Evolutionary conservation across 2,888 invertebrate genomes (phyloP).

Genomic region (Geotrupes spiniger): DNA sequence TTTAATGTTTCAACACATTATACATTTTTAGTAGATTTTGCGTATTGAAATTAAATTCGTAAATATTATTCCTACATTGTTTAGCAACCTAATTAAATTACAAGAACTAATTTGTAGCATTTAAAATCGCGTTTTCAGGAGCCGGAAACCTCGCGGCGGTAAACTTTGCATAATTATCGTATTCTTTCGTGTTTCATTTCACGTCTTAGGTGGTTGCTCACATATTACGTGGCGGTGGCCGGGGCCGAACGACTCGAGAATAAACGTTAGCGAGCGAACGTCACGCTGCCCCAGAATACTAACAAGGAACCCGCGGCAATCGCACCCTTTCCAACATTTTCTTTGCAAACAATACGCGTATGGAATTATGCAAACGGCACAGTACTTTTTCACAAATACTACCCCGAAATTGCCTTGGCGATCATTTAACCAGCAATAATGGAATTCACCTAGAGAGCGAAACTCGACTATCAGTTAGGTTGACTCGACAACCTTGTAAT

Average conservation of each 20-base stretch:
- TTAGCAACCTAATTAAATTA: no score
- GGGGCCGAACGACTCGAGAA: slow-evolving; percentile 18
- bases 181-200: slow-evolving; percentile 3
- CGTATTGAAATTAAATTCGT: no score
- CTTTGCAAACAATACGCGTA: slow-evolving; percentile 37
- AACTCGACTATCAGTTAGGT: no score
- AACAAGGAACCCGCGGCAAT: slow-evolving; percentile 36
- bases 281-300: slow-evolving; percentile 33
- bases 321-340: slow-evolving; percentile 34
- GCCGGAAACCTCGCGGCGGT: not conserved
- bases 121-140: no score
- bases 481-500: no score
- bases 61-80: no score
- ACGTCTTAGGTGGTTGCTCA: not conserved
- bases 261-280: slow-evolving; percentile 23
- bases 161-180: slow-evolving; percentile 7
- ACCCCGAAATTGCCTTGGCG: no score
- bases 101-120: no score
- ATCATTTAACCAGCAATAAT: no score
- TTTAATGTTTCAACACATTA: no score
- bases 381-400: slow-evolving; percentile 32
- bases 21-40: no score
- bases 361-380: slow-evolving; percentile 36
- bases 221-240: slow-evolving; percentile 3
- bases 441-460: no score